phyloP scores from a whole-genome alignment of 2,888 invertebrate genomes.

The Cephus sareptanus region DNA sequence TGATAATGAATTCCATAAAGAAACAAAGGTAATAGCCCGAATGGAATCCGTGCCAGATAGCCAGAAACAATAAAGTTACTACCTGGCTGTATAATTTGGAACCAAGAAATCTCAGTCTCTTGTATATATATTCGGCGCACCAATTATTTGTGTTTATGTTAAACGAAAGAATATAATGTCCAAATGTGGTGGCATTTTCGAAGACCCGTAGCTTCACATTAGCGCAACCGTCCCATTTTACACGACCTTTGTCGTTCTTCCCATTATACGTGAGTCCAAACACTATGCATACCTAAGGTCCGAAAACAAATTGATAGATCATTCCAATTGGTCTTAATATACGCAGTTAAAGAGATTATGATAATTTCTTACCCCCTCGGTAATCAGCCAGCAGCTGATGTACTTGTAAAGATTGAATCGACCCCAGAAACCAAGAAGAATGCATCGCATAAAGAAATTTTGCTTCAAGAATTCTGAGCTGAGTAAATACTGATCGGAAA shows the following conservation, averaged over 20 bases:
- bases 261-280: constrained; percentile 89
- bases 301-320: not conserved
- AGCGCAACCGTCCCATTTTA: constrained; percentile 88
- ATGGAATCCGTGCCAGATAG: constrained; percentile 96
- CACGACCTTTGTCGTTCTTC: constrained; percentile 70
- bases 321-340: not conserved
- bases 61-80: constrained; percentile 85
- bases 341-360: not conserved
- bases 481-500: constrained; percentile 81
- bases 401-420: constrained; percentile 90
- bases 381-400: constrained; percentile 91
- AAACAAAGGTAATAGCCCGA: constrained; percentile 95
- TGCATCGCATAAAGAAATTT: constrained; percentile 71
- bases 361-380: constrained; percentile 75
- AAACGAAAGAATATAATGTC: constrained; percentile 90
- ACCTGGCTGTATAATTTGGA: constrained; percentile 78
- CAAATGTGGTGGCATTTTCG: constrained; percentile 86
- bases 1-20: constrained; percentile 89
- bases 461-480: constrained; percentile 71
- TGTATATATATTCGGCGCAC: constrained; percentile 94
- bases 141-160: constrained; percentile 97
- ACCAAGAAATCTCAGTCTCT: constrained; percentile 90
- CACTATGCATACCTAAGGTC: constrained; percentile 62
- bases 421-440: constrained; percentile 85
- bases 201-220: constrained; percentile 87